Evolutionary conservation across 1,140 invertebrate species (phyloP), one percentile per base, ranked within the genome.

Genomic region (Aphelinus certus): DNA sequence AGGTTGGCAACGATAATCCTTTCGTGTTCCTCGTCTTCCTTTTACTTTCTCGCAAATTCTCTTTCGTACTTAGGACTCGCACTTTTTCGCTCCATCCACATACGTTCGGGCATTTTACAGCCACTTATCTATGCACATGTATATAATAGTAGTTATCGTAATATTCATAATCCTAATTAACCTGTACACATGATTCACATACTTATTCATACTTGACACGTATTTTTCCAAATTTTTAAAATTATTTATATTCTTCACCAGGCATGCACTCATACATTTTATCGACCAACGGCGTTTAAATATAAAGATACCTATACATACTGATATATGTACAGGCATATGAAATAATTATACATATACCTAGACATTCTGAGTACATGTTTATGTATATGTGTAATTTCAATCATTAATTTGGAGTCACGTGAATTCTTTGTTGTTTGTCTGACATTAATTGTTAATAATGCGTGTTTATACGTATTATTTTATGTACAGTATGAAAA

Each of bases 1-100:
- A 82, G 76, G 80, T 83, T 84, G 83, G 83, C 83, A 84, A 82
- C 81, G 81, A 81, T 77, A 75, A 81, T 79, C 62, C 76, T 80
- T 78, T 79, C 78, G 58, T 77, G 49, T 76, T 77, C 65, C 71
- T 77, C 60, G 57, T 65, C 71, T 71, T 45, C 26, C 2, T 73
- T 70, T 69, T 63, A n/a, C 49, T 60, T 46, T 55, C 47, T 64
- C 65, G 9, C 46, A 10, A 61, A 63, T 46, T 57, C 56, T 56
- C 26, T 64, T 57, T 73, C 42, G 55, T 53, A 58, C 63, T 61
- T 53, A 61, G n/a, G 46, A 64, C 42, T 53, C 45, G n/a, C 66
- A 58, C 46, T 69, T 55, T 7, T 26, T 58, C 58, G 49, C 47
- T 63, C 67, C 60, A 45, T 70, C 43, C 5, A 75, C 55, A 48